A percentile compares a stretch with the other conserved stretches of the same genome.
Evolutionary conservation across 2,113 vertebrate species (phyloP).

Genomic region (Mus spicilegus): DNA sequence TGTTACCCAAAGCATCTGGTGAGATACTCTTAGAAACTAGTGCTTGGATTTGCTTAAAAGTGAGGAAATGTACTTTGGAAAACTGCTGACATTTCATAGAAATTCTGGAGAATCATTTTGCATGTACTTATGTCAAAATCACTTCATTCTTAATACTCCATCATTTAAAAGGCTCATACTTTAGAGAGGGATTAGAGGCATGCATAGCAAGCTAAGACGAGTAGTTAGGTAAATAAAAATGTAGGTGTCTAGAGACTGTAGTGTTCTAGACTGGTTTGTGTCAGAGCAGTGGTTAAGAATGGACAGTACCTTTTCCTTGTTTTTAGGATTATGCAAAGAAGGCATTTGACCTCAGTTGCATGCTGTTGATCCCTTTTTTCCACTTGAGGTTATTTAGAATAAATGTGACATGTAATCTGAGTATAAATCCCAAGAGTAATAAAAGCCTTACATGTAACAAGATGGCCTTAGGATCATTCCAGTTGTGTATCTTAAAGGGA

Average conservation of each 20-base stretch:
- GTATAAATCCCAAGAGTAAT: neutral
- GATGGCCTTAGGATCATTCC: neutral
- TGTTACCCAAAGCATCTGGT: neutral
- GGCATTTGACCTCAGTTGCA: neutral
- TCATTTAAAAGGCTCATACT: neutral
- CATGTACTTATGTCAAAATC: neutral
- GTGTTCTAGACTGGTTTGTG: neutral
- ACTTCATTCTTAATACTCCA: neutral
- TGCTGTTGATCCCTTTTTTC: neutral
- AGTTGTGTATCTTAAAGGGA: neutral
- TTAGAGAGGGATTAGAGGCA: neutral
- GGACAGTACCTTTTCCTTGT: neutral
- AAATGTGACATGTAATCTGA: neutral
- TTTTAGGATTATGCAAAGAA: neutral
- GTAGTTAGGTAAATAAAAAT: neutral
- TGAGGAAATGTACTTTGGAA: neutral
- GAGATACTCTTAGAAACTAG: neutral
- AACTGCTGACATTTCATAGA: slow-evolving; percentile 18
- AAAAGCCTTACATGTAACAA: neutral
- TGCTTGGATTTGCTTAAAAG: slow-evolving; percentile 33
- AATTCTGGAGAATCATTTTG: neutral
- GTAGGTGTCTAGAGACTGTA: neutral
- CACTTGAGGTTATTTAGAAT: neutral
- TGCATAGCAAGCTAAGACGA: neutral
- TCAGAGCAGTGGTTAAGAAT: neutral